phyloP scores from a whole-genome alignment of 2,888 invertebrate species.

The Cecidostiba fungosa region DNA sequence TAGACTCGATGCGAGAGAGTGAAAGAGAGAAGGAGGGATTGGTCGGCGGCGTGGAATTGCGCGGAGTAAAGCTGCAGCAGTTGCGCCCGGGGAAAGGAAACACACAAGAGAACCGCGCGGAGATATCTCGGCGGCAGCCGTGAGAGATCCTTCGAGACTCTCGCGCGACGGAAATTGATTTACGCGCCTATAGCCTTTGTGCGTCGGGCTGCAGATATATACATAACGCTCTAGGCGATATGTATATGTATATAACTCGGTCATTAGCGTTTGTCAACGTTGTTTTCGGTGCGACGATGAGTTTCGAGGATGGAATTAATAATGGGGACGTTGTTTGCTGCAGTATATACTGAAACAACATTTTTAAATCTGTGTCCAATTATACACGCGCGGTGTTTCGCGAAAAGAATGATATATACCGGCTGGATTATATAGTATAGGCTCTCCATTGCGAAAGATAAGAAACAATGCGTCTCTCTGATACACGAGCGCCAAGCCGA shows the following conservation, averaged over 20 bases:
- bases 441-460: neutral
- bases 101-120: neutral
- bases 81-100: slow-evolving; percentile 53
- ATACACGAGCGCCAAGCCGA: neutral
- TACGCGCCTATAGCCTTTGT: slow-evolving; percentile 15
- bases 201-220: neutral
- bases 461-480: neutral
- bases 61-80: neutral
- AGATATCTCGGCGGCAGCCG: neutral
- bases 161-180: slow-evolving; percentile 52
- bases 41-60: slow-evolving; percentile 26
- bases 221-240: neutral
- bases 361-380: too few relatives aligned
- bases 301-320: too few relatives aligned
- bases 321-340: too few relatives aligned
- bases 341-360: too few relatives aligned
- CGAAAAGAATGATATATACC: too few relatives aligned
- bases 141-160: slow-evolving; percentile 22
- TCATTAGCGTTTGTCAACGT: too few relatives aligned
- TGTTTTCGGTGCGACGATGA: too few relatives aligned
- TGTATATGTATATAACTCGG: too few relatives aligned
- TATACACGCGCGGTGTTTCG: too few relatives aligned
- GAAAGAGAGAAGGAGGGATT: slow-evolving; percentile 34
- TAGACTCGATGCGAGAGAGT: neutral
- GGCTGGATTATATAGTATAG: too few relatives aligned